Evolutionary conservation across 2,797 vertebrate species (phyloP), one percentile per base, ranked within the genome.

Genomic region (Novumbra hubbsi): DNA sequence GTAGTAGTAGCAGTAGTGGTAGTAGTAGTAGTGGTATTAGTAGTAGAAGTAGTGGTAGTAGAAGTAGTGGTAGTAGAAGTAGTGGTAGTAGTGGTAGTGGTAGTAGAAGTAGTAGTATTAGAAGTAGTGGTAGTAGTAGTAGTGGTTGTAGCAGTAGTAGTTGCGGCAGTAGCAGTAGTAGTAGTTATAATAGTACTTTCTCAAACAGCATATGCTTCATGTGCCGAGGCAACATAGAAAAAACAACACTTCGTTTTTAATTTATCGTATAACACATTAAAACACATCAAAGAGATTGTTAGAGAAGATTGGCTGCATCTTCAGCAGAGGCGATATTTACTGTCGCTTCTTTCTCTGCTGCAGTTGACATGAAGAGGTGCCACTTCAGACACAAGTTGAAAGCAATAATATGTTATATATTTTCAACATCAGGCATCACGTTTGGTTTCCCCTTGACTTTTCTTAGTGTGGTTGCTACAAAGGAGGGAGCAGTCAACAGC

Each of bases 361-460:
- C 55, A 21, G 55, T 57, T n/a, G n/a, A 57, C 55, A 52, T 57
- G n/a, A 21, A 57, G 55, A 57, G 55, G 55, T 21, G 19, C 55
- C 55, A 57, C 55, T 57, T 60, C 55, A 60, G 52, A 55, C 52
- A 3, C 52, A 55, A 55, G 55, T 60, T 11, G 55, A 60, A 60
- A 60, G 55, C 55, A 24, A 60, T 27, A 24, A 24, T 27, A 24
- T 60, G 55, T 60, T 60, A 60, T 24, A 11, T 57, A 57, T 57
- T 57, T 45, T 57, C 55, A 24, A 60, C 21, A 60, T 60, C 55
- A 60, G 24, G 24, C 55, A 9, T 24, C 55, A 60, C 12, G 21
- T 60, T 27, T 24, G 55, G 55, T 27, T 27, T 60, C 55, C 21
- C 21, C 55, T 24, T 60, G 55, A 60, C 55, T 60, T 24, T 24